Evolutionary conservation across 2,888 invertebrate species (phyloP), one percentile per base, ranked within the genome.

Genomic region (Microctonus aethiopoides): DNA sequence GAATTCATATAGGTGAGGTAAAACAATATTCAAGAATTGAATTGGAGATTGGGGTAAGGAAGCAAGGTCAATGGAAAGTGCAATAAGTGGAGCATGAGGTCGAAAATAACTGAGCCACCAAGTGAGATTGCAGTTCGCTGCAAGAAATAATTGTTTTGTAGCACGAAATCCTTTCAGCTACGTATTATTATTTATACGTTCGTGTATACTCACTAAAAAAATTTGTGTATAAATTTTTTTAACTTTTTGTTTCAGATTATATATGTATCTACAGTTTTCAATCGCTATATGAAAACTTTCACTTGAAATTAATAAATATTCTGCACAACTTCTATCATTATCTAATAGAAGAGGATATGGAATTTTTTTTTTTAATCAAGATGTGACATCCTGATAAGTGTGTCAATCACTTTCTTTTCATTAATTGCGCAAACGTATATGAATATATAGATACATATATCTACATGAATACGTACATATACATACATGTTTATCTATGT

Each of bases 11-110:
- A 16, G n/a, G 24, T 62, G 16, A 41, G 29, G n/a, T 20, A 24
- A 26, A 13, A 10, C n/a, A 29, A 29, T 20, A 29, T 13, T 41
- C 22, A 26, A 26, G 26, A 62, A 11, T n/a, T 10, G 41, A 24
- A 20, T 6, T 24, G 60, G 9, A 22, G 34, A 24, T 16, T 34
- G 24, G 34, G 13, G 41, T 51, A 32, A 32, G 22, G 29, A 51
- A 22, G 10, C 34, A 29, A 32, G 46, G 29, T 63, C 51, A 64
- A 13, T 51, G 32, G 36, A 64, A 54, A 64, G 52, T 64, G 52
- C n/a, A 52, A 20, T 64, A 64, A 34, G 54, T 60, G 36, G 60
- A 24, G 24, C 34, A 39, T 64, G 64, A 54, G 26, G 52, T 32
- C 36, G 11, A 54, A 64, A 64, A 52, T 64, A 52, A 54, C 51